A percentile compares a stretch with the other conserved stretches of the same genome.
Conservation (phyloP, 2,888 invertebrate genomes). For the Andrena minutula region DNA sequence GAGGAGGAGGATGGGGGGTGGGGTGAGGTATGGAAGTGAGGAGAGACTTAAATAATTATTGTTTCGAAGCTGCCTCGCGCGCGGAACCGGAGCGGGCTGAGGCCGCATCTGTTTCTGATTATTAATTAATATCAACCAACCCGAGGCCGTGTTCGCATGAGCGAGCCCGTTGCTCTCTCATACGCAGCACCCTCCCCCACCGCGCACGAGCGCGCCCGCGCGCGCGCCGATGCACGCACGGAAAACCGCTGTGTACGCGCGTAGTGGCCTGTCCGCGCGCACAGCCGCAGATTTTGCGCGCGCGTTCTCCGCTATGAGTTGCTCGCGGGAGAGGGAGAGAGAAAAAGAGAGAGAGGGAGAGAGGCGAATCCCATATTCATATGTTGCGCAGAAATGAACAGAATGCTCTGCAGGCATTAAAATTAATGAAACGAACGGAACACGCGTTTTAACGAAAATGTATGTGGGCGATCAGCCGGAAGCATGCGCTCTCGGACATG, state of each 20-base stretch:
- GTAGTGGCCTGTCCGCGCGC: not conserved
- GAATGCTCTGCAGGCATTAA: constrained; percentile 81
- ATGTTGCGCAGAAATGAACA: constrained; percentile 81
- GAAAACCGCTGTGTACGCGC: constrained; percentile 25
- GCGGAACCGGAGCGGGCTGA: constrained; percentile 59
- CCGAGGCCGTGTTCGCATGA: constrained; percentile 76
- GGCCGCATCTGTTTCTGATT: constrained; percentile 84
- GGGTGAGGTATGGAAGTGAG: constrained; percentile 56
- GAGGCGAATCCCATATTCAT: constrained; percentile 75
- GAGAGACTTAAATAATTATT: constrained; percentile 83
- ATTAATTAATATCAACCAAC: constrained; percentile 84
- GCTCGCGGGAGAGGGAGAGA: constrained; percentile 35
- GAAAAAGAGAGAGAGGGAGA: constrained; percentile 29
- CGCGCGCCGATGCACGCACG: constrained; percentile 22
- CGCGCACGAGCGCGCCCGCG: not conserved
- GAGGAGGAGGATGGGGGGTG: constrained; percentile 6
- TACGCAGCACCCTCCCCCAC: constrained; percentile 48
- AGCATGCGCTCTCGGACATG: constrained; percentile 71
- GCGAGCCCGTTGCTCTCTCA: constrained; percentile 72
- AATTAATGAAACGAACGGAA: constrained; percentile 84
- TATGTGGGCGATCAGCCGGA: constrained; percentile 82
- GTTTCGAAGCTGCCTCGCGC: constrained; percentile 74
- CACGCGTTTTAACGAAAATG: constrained; percentile 82
- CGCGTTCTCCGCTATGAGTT: constrained; percentile 23
- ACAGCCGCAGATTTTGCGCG: constrained; percentile 20